These are phyloP conservation scores for Chamaea fasciata DNA, from an alignment of 2,113 vertebrate genomes.

Conservation along the genomic window DNA sequence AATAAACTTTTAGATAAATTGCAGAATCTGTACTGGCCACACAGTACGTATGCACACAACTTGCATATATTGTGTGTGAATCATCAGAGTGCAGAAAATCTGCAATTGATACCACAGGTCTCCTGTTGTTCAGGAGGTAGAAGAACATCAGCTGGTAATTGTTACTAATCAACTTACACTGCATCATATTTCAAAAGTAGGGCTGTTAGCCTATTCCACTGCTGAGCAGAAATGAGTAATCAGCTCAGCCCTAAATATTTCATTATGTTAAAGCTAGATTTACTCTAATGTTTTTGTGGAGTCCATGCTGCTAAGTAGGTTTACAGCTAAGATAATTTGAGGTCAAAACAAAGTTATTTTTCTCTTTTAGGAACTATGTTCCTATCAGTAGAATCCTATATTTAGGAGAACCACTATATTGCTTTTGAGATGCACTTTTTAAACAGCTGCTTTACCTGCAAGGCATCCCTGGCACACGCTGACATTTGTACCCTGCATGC, in stretches of 20 bases:
- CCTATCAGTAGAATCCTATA: background rate
- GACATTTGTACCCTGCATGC: background rate
- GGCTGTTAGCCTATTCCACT: background rate
- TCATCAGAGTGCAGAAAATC: background rate
- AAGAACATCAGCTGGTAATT: conserved; percentile 17
- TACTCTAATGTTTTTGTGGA: conserved; percentile 21
- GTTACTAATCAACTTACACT: conserved; percentile 16
- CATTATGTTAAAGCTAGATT: background rate
- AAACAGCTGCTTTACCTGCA: background rate
- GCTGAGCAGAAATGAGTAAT: conserved; percentile 3
- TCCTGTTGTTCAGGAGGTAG: background rate
- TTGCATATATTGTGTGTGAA: background rate
- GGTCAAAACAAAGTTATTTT: conserved; percentile 28
- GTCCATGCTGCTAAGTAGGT: background rate
- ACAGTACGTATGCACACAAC: background rate
- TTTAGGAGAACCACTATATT: background rate
- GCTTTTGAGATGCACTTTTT: background rate
- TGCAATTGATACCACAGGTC: background rate
- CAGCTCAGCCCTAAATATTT: conserved; percentile 46
- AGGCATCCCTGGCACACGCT: background rate
- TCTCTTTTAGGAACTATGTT: background rate
- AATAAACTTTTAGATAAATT: background rate
- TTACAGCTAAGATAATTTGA: conserved; percentile 19
- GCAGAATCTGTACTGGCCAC: background rate
- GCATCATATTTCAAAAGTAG: conserved; percentile 9